Base-by-base conservation (phyloP, 2,113 vertebrate genomes). In the Nothobranchius furzeri region DNA sequence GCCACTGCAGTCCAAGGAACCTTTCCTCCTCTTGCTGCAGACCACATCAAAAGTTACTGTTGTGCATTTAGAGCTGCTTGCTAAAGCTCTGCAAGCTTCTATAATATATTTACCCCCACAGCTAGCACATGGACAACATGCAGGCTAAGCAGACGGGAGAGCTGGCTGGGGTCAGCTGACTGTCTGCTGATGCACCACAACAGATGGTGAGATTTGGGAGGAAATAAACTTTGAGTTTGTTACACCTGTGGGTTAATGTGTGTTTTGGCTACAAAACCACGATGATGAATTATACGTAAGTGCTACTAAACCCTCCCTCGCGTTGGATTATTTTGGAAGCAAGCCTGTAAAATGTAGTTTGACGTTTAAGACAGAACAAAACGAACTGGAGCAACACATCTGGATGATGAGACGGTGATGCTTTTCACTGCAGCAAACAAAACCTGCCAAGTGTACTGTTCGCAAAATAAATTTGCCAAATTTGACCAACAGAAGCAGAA, bases 101-200 rank as follows among this genome's bases (percentile, higher is more conserved):
- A 76, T 83, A 53, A 88, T 83, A 83, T 85, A 83, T 86, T 75
- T 55, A 85, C 70, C 12, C 1, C 60, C 9, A 49, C 46, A 59
- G 58, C 35, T 70, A 63, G 42, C 59, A 79, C 49, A 66, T 68
- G 51, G 20, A 57, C 57, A 73, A 68, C 53, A 53, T 42, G 56
- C 82, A 54, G 64, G 24, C 40, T 36, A 36, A 73, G 51, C 63
- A 68, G 65, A 9, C 42, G 55, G 69, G 37, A 59, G 40, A 69
- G 42, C 59, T 25, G 48, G 24, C 58, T 12, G 40, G 14, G 55
- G 52, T 50, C 9, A 54, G 37, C 36, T 61, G 42, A 35, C 49
- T n/a, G 50, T 81, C 60, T 63, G 58, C 48, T 62, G 58, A 69
- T 52, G 49, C 15, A 45, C 9, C 9, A 51, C 30, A 52, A 55